Evolutionary conservation across 2,113 vertebrate species (phyloP), one percentile per base, ranked within the genome.

Genomic region (Dasyprocta punctata): DNA sequence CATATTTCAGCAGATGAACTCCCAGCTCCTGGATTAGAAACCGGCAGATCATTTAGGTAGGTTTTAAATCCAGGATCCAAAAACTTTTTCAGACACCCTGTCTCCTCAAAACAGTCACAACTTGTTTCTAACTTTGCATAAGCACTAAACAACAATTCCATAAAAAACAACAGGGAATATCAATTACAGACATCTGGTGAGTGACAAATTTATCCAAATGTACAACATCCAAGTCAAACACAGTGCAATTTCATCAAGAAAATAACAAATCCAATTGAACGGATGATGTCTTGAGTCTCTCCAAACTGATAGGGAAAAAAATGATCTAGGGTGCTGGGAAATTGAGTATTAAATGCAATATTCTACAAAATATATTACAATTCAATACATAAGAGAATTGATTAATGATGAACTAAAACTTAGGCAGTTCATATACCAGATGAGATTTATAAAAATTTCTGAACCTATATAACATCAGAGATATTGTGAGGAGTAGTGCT

Each of bases 131-230:
- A 22, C 87, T 97, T 97, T 97, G 58, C 90, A 94, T 89, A 73
- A 95, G 78, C 26, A 86, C 58, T 75, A 84, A 97, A 89, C 49
- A 94, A 94, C 36, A 58, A 90, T 94, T 94, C 38, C 77, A 41
- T 63, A 44, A 67, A 93, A 97, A 96, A 80, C 33, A 92, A 95
- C 93, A 97, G 89, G 56, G 58, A 95, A 89, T 33, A 14, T 97
- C 96, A 96, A 97, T 97, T 97, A 96, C 96, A 97, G 95, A 97
- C 94, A 97, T 97, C 97, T 98, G 96, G 92, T 90, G n/a, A 94
- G 85, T 92, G 96, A 95, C 81, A 95, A 90, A 96, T 90, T 54
- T 96, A 93, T 90, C 63, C 85, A 95, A 93, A 89, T 90, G 56
- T 92, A 93, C 41, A 97, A 78, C 19, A 95, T 92, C 92, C 47